Evolutionary conservation across 2,113 vertebrate genomes (phyloP).

Genomic region (Arenaria interpres): DNA sequence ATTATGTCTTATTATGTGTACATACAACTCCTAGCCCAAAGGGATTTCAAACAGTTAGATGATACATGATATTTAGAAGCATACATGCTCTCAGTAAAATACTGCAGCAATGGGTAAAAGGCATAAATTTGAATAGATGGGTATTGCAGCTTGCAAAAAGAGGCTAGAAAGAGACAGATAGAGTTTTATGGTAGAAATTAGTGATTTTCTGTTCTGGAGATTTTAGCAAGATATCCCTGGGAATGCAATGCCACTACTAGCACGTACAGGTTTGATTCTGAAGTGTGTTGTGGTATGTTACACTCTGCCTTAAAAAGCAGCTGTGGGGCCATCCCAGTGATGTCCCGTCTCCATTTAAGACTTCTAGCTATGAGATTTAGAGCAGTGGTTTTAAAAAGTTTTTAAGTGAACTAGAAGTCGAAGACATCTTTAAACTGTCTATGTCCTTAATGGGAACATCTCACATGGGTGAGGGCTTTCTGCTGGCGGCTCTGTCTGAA

Average conservation of each 20-base stretch:
- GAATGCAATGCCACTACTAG: neutral
- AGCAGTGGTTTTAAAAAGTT: neutral
- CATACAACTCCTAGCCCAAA: neutral
- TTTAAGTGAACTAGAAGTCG: neutral
- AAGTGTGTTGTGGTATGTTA: neutral
- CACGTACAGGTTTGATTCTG: neutral
- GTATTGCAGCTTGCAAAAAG: neutral
- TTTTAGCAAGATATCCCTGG: neutral
- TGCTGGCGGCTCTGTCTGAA: neutral
- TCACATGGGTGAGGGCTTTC: neutral
- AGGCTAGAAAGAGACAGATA: neutral
- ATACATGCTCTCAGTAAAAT: neutral
- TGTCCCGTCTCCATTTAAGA: neutral
- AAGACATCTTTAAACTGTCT: neutral
- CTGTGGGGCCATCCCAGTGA: neutral
- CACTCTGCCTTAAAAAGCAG: neutral
- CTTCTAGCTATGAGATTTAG: neutral
- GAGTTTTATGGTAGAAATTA: neutral
- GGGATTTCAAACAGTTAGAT: neutral
- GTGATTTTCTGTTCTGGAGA: neutral
- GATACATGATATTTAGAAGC: neutral
- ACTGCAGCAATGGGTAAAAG: neutral
- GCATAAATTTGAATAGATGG: neutral
- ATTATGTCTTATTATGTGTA: neutral
- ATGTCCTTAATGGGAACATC: neutral